Evolutionary conservation across 2,888 invertebrate genomes (phyloP).

Genomic region (Keiferia lycopersicella): DNA sequence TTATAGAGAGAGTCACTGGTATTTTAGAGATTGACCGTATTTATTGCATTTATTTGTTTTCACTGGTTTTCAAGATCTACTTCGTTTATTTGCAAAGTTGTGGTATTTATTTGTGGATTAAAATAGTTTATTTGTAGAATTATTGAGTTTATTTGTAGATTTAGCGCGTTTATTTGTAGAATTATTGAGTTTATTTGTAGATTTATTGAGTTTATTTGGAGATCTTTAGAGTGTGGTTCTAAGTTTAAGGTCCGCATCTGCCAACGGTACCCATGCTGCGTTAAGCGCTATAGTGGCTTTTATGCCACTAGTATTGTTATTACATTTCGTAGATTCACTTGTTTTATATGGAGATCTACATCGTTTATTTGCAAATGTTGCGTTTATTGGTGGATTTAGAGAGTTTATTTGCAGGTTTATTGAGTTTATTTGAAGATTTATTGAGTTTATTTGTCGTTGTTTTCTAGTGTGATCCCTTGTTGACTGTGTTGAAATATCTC

Average conservation of each 20-base stretch:
- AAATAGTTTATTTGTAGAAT: not conserved
- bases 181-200: too few relatives aligned
- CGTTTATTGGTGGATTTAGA: too few relatives aligned
- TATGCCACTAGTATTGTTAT: not conserved
- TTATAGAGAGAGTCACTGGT: too few relatives aligned
- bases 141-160: not conserved
- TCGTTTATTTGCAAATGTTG: too few relatives aligned
- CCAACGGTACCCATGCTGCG: constrained; percentile 88
- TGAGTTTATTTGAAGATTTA: not conserved
- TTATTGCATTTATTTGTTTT: too few relatives aligned
- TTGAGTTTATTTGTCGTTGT: too few relatives aligned
- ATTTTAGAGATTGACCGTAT: not conserved
- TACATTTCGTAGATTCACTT: not conserved
- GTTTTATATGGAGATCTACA: too few relatives aligned
- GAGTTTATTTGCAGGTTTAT: too few relatives aligned
- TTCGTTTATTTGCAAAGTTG: not conserved
- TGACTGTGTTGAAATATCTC: constrained; percentile 57
- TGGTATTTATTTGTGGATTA: too few relatives aligned
- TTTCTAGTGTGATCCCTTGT: constrained; percentile 24
- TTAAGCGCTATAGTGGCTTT: constrained; percentile 89
- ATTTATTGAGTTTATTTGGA: not conserved
- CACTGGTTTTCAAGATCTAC: not conserved
- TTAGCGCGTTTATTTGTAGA: not conserved
- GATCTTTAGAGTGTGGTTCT: too few relatives aligned
- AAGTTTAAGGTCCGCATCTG: constrained; percentile 80